Base-by-base conservation (phyloP, 2,888 invertebrate species). In the Biston stratarius region DNA sequence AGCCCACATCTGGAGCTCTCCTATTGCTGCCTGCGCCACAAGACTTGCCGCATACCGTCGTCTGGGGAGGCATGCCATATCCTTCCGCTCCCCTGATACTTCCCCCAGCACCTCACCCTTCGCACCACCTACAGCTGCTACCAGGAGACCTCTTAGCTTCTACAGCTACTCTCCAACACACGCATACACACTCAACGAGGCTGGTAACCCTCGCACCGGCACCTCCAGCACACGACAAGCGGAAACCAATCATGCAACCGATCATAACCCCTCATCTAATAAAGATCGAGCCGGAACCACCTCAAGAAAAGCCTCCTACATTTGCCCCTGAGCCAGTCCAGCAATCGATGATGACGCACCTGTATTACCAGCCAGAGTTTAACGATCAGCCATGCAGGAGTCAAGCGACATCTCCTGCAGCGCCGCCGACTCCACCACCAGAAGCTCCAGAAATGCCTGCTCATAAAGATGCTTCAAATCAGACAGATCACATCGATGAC, bases 1-100 rank as follows among this genome's bases (percentile, higher is more conserved):
- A 98, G 86, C 97, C 98, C 40, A 95, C 96, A 33, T 97, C 97
- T 5, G 98, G 98, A 53, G 97, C 97, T 77, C 94, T 97, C 70
- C 95, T 97, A 73, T 95, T 97, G 72, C 94, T 97, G 77, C 97
- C 97, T 53, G 95, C 97, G 45, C 95, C 97, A 53, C 96, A 88
- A 3, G 96, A 96, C 80, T 91, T 96, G 72, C 96, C 96, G 73
- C 96, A 96, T 84, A 95, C 96, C 0, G 96, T 97, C 52, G 95
- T 97, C 24, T 97, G 96, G 96, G 96, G 96, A 47, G 96, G 96
- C 78, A 95, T 96, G 83, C 86, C 94, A 69, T 93, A 93, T 74
- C 84, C 92, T 1, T 88, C 93, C 0, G 83, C 92, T 67, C 93
- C 93, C 0, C 78, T 93, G 0, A 80, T 94, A 0, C 82, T 93